Evolutionary conservation across 53 echinoderm and acorn worm species (phyloP).

Genomic region (Apostichopus leukothele): DNA sequence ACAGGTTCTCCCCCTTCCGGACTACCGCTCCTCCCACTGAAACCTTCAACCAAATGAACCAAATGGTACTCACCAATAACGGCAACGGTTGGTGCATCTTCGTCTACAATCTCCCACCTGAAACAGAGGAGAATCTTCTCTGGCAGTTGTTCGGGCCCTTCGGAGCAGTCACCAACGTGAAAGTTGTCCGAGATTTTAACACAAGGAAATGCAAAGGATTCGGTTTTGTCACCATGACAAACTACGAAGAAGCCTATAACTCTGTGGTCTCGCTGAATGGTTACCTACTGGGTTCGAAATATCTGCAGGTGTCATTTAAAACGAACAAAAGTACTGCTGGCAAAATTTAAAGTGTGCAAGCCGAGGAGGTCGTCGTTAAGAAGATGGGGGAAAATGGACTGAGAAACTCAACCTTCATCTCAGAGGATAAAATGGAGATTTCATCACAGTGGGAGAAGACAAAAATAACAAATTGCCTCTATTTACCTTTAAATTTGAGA

Average conservation of each 20-base stretch:
- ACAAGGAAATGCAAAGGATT: slow-evolving; percentile 98
- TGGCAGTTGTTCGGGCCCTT: slow-evolving; percentile 99
- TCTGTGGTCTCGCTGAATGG: slow-evolving; percentile 93
- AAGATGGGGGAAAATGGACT: slow-evolving; percentile 21
- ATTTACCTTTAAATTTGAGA: slow-evolving; percentile 42
- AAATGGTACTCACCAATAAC: slow-evolving; percentile 95
- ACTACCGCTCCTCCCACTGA: slow-evolving; percentile 54
- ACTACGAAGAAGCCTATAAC: slow-evolving; percentile 94
- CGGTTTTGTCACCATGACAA: slow-evolving; percentile 98
- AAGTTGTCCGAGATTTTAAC: slow-evolving; percentile 92
- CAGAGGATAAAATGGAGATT: slow-evolving; percentile 35
- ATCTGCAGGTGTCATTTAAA: slow-evolving; percentile 97
- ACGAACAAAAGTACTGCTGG: slow-evolving; percentile 63
- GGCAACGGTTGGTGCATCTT: slow-evolving; percentile 99
- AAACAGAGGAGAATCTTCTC: slow-evolving; percentile 90
- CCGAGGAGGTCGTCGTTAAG: neutral
- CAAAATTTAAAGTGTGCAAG: slow-evolving; percentile 26
- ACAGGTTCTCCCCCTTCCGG: slow-evolving; percentile 76
- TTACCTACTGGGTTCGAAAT: slow-evolving; percentile 87
- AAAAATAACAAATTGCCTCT: slow-evolving; percentile 52
- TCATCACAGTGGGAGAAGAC: slow-evolving; percentile 42
- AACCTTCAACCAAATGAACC: slow-evolving; percentile 80
- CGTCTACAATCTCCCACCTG: slow-evolving; percentile 96
- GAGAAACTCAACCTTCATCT: slow-evolving; percentile 35
- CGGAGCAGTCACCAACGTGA: slow-evolving; percentile 96